These are phyloP conservation scores for Drosophila persimilis DNA, from an alignment of 1,140 invertebrate species.

Conservation along the genomic window DNA sequence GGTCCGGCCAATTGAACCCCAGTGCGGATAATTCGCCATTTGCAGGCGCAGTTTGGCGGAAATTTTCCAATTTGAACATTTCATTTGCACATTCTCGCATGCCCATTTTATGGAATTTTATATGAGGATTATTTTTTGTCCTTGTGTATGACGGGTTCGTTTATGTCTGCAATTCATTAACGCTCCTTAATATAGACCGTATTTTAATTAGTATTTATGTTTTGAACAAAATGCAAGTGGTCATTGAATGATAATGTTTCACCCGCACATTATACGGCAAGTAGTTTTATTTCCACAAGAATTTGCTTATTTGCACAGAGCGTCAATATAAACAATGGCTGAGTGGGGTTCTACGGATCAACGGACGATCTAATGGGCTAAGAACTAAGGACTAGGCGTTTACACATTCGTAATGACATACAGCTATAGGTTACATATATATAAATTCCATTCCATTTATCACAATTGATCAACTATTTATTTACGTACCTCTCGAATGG, in stretches of 20 bases:
- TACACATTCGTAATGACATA: too few species aligned
- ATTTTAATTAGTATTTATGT: constrained; percentile 16
- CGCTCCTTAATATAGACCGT: constrained; percentile 8
- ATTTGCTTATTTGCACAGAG: too few species aligned
- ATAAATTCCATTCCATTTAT: too few species aligned
- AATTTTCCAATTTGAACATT: constrained; percentile 58
- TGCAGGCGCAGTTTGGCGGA: constrained; percentile 56
- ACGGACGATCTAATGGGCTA: too few species aligned
- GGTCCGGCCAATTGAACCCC: constrained; percentile 29
- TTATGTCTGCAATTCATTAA: constrained; percentile 56
- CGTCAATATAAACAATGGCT: too few species aligned
- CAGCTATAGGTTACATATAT: too few species aligned
- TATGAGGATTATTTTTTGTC: constrained; percentile 40
- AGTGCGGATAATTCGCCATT: constrained; percentile 46
- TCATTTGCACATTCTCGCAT: constrained; percentile 40
- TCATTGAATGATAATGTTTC: background rate
- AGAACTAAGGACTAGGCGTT: too few species aligned
- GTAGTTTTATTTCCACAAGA: too few species aligned
- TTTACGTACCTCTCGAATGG: too few species aligned
- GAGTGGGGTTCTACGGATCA: too few species aligned
- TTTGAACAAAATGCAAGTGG: background rate
- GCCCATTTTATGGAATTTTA: constrained; percentile 25
- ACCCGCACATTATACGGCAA: too few species aligned
- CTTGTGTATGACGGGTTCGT: background rate
- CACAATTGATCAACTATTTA: too few species aligned